Base-by-base conservation (phyloP, 30 jellyfish, hydroid and myxozoan species). In the Aurelia coerulea region DNA sequence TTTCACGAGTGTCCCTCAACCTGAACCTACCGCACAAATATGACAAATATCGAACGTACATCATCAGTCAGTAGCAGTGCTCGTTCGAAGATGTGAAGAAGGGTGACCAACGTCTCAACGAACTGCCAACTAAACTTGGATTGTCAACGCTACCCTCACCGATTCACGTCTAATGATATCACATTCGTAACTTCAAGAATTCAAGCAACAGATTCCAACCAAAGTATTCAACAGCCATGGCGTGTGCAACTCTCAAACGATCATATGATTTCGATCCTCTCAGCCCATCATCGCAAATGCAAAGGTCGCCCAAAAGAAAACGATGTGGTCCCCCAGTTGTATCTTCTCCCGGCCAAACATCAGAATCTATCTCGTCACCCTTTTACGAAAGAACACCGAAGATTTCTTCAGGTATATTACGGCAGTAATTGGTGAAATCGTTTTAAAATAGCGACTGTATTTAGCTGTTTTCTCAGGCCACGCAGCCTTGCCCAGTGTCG, bases 211-310 rank as follows among this genome's bases (percentile, higher is more conserved):
- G 11, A 46, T 46, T 46, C 56, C 15, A 46, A 46, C 56, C 56
- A 46, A 46, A 46, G 56, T 46, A 46, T 0, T 46, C 73, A 5
- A 32, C 67, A 35, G 69, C 8, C 37, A 88, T 88, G 96, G 96
- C 96, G 63, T 88, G 96, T 88, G 96, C 96, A 34, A 88, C 96
- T 51, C 88, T 88, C 60, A 88, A 88, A 58, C 41, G 96, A 32
- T 88, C 96, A 32, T 63, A 78, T 42, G 96, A 88, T 66, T 88
- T 88, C 91, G 96, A 88, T 79, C 96, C 91, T 6, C 51, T 79
- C 49, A 88, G 96, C 82, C 96, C 96, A 13, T 53, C 88, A 46
- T 46, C 56, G 56, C 96, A 88, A 79, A 83, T 51, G 53, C 88
- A 86, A 65, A 78, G 91, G 51, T 59, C 88, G 84, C 88, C 90